Evolutionary conservation across 2,888 invertebrate species (phyloP).

Genomic region (Meiosimyza platycephala): DNA sequence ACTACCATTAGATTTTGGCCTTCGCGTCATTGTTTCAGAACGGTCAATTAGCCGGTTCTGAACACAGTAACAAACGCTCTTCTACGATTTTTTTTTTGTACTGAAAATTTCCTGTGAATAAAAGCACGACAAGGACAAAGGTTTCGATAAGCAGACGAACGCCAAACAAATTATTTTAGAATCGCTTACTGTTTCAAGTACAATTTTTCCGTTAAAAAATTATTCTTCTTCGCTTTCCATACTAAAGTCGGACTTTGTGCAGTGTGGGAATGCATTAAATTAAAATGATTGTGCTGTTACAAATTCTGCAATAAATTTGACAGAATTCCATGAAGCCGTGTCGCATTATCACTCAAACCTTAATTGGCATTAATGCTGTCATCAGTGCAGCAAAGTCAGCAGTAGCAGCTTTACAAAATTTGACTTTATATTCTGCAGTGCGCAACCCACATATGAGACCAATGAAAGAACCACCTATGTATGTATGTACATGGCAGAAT

Average conservation of each 20-base stretch:
- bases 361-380: slow-evolving; percentile 21
- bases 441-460: not conserved
- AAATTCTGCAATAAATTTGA: slow-evolving; percentile 27
- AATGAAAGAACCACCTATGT: not conserved
- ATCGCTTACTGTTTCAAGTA: too few relatives aligned
- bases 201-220: too few relatives aligned
- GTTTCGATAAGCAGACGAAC: too few relatives aligned
- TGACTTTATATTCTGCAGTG: not conserved
- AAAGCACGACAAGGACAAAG: too few relatives aligned
- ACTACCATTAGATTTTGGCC: too few relatives aligned
- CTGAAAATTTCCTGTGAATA: too few relatives aligned
- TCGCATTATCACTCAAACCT: slow-evolving; percentile 23
- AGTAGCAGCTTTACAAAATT: not conserved
- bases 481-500: not conserved
- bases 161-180: too few relatives aligned
- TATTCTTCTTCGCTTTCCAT: not conserved
- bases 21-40: too few relatives aligned
- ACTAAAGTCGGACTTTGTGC: not conserved
- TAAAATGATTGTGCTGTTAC: not conserved
- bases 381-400: not conserved
- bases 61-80: too few relatives aligned
- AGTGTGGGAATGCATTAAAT: not conserved
- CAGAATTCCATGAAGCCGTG: slow-evolving; percentile 16
- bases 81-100: too few relatives aligned
- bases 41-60: too few relatives aligned